These are phyloP conservation scores for Pipra filicauda DNA, from an alignment of 2,113 vertebrate genomes.

Conservation along the genomic window DNA sequence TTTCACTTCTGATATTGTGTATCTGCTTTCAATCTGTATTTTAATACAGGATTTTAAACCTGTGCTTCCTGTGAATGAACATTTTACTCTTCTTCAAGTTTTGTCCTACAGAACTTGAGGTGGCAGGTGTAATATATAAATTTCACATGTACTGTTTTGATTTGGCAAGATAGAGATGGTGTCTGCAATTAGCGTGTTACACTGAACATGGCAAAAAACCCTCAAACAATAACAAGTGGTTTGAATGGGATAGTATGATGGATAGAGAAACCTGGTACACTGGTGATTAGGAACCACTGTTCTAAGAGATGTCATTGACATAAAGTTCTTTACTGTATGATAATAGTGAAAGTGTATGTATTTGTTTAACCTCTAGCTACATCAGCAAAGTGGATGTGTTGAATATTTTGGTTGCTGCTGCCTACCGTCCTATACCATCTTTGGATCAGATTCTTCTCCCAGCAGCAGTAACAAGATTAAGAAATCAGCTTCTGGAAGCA, in stretches of 20 bases:
- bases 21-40: not conserved
- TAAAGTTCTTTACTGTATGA: not conserved
- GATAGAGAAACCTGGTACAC: not conserved
- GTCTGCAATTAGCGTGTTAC: not conserved
- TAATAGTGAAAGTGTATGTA: not conserved
- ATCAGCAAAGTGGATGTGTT: constrained; percentile 97
- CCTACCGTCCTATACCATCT: constrained; percentile 91
- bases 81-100: not conserved
- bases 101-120: not conserved
- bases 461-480: constrained; percentile 86
- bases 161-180: not conserved
- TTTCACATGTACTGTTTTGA: not conserved
- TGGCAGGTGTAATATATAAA: not conserved
- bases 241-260: not conserved
- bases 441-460: constrained; percentile 92
- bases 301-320: not conserved
- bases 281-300: not conserved
- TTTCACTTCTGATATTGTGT: not conserved
- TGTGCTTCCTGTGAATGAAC: not conserved
- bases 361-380: constrained; percentile 77
- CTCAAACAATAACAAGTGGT: not conserved
- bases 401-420: constrained; percentile 90
- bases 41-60: not conserved
- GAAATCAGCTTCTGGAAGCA: constrained; percentile 92
- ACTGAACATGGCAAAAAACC: not conserved